phyloP scores from a whole-genome alignment of 2,113 vertebrate species.

The Myodes glareolus region DNA sequence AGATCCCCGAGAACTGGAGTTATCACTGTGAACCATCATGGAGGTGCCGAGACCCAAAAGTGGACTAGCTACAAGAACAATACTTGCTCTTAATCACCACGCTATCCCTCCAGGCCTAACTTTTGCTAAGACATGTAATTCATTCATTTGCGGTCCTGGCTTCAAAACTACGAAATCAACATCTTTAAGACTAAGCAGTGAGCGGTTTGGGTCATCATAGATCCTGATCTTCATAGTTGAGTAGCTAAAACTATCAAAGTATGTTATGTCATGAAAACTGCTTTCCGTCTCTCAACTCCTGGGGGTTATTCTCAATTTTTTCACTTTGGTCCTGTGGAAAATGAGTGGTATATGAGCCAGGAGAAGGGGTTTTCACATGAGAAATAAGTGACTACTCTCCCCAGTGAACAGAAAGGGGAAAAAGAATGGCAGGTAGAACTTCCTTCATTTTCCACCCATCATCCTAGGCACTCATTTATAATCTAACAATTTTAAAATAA shows the following conservation, averaged over 20 bases:
- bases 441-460: background rate
- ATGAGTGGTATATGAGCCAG: background rate
- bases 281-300: background rate
- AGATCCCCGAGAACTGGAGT: background rate
- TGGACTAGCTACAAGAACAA: background rate
- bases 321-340: constrained; percentile 33
- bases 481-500: background rate
- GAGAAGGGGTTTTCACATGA: background rate
- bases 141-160: background rate
- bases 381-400: background rate
- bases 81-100: background rate
- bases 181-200: background rate
- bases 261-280: background rate
- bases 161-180: background rate
- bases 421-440: background rate
- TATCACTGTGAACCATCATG: background rate
- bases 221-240: background rate
- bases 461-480: background rate
- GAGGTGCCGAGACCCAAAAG: background rate
- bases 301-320: background rate
- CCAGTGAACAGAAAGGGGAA: background rate
- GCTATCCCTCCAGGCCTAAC: background rate
- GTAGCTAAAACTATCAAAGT: constrained; percentile 30
- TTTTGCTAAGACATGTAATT: background rate
- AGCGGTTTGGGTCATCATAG: background rate